These are phyloP conservation scores for Machaerirhynchus nigripectus DNA, from an alignment of 2,113 vertebrate genomes.

Conservation along the genomic window DNA sequence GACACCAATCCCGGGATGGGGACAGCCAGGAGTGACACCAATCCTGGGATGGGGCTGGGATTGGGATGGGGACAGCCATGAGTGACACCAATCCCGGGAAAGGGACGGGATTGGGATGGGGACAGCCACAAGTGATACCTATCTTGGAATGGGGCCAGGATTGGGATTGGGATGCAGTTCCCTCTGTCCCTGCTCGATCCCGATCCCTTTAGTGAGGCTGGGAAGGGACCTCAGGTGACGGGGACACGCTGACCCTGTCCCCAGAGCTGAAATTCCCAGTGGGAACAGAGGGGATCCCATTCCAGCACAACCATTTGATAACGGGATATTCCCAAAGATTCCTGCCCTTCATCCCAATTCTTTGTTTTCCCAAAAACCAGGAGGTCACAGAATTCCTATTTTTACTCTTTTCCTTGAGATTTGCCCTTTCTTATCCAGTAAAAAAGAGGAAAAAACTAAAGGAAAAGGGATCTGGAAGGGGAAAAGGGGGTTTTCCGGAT, in stretches of 20 bases:
- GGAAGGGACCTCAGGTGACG: background rate
- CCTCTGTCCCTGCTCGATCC: no score
- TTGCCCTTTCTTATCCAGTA: no score
- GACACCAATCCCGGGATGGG: background rate
- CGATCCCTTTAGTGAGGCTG: accelerated
- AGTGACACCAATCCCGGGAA: background rate
- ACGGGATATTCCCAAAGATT: background rate
- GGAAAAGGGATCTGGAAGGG: background rate
- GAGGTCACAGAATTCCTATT: background rate
- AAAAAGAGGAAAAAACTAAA: background rate
- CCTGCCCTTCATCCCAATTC: accelerated
- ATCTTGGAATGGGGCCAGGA: background rate
- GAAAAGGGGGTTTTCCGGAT: background rate
- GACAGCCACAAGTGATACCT: background rate
- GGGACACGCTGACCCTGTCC: background rate
- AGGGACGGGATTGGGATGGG: background rate
- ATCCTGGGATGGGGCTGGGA: accelerated
- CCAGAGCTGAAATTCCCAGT: accelerated
- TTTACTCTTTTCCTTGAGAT: background rate
- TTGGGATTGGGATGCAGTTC: background rate
- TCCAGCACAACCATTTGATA: background rate
- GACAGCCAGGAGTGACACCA: background rate
- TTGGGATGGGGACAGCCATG: background rate
- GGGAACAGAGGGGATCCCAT: background rate
- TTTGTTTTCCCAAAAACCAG: background rate